Conservation (phyloP, 37 sponge, comb jelly and placozoan genomes). For the Dysidea cf. avara region DNA sequence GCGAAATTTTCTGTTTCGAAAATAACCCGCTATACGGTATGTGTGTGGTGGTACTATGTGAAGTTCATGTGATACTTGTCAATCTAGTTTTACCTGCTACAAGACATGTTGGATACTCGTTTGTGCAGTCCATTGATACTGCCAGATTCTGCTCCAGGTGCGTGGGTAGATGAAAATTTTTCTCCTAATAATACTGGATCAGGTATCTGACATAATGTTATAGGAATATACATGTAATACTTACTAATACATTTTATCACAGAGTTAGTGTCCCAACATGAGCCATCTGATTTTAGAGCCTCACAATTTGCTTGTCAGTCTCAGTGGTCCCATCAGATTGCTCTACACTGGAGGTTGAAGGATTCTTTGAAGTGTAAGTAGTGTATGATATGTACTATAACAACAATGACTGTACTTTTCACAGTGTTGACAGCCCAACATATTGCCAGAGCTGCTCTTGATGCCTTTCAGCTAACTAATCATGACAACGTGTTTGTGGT, state of each 20-base stretch:
- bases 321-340: conserved; percentile 40
- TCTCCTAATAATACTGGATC: neutral
- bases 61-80: no score
- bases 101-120: conserved; percentile 65
- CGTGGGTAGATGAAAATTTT: conserved; percentile 46
- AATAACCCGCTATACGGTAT: no score
- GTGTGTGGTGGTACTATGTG: no score
- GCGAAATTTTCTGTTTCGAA: no score
- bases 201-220: neutral
- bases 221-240: no score
- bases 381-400: no score
- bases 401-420: no score
- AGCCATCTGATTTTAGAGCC: conserved; percentile 3
- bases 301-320: conserved; percentile 54
- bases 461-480: conserved; percentile 53
- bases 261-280: conserved; percentile 9
- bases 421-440: conserved; percentile 34
- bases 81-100: conserved; percentile 58
- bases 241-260: neutral
- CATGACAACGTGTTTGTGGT: conserved; percentile 60
- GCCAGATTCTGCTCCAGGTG: conserved; percentile 50
- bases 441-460: conserved; percentile 46
- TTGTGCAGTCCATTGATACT: conserved; percentile 49
- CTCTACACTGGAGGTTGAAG: conserved; percentile 69
- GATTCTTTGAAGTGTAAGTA: conserved; percentile 43